Percentiles rank a stretch among this genome's conserved stretches.
phyloP scores from a whole-genome alignment of 2,888 invertebrate species.

The Drosophila nr. perissopoda region DNA sequence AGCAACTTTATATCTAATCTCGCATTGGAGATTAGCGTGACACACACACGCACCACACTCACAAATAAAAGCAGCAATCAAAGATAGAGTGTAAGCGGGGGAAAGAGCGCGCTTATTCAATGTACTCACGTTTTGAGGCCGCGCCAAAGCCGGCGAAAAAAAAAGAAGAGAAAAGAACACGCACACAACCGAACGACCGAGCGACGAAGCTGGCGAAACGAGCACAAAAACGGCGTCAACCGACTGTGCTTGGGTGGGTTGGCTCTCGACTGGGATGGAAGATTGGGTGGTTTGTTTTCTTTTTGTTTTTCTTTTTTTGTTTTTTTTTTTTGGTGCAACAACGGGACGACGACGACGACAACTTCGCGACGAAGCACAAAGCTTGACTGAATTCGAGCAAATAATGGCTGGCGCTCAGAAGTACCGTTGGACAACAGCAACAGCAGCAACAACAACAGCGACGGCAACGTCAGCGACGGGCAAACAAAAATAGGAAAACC shows the following conservation, averaged over 20 bases:
- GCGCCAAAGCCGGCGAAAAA: conserved; percentile 73
- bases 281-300: conserved; percentile 16
- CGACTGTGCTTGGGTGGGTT: conserved; percentile 39
- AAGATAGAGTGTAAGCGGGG: background rate
- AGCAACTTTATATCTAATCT: conserved; percentile 83
- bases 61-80: background rate
- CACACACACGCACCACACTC: conserved; percentile 10
- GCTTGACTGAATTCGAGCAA: conserved; percentile 79
- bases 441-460: conserved; percentile 37
- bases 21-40: conserved; percentile 80
- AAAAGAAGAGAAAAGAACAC: conserved; percentile 10
- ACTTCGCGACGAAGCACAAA: conserved; percentile 81
- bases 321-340: conserved; percentile 49
- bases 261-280: conserved; percentile 14
- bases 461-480: conserved; percentile 48
- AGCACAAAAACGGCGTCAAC: conserved; percentile 15
- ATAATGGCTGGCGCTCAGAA: conserved; percentile 74
- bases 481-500: conserved; percentile 77
- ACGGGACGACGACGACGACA: conserved; percentile 51
- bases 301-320: background rate
- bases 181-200: conserved; percentile 11
- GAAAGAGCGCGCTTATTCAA: conserved; percentile 17
- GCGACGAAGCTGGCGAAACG: conserved; percentile 32
- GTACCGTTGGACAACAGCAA: conserved; percentile 75
- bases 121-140: conserved; percentile 76